Evolutionary conservation across 2,797 vertebrate genomes (phyloP).

Genomic region (Thamnophis elegans): DNA sequence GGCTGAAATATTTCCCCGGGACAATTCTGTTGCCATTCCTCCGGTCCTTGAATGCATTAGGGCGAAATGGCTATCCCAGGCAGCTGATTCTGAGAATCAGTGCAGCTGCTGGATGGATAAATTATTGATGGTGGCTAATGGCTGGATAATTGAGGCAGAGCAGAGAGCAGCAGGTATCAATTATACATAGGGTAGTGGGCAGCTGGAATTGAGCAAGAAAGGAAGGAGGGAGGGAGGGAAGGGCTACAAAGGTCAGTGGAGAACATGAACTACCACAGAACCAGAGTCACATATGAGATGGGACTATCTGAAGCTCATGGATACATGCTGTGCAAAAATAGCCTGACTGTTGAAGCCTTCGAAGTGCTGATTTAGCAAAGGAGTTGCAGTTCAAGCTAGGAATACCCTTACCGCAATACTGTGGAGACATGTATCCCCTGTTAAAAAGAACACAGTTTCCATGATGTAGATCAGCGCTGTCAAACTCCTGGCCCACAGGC

Average conservation of each 20-base stretch:
- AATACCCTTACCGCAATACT: not conserved
- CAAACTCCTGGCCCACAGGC: no score
- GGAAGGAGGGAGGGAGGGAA: no score
- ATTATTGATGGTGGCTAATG: conserved; percentile 23
- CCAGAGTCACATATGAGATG: not conserved
- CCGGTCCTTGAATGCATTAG: not conserved
- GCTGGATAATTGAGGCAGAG: conserved; percentile 9
- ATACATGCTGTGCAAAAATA: not conserved
- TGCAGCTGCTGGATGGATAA: not conserved
- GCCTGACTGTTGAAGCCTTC: not conserved
- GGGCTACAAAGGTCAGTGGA: not conserved
- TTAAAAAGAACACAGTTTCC: not conserved
- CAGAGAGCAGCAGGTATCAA: conserved; percentile 6
- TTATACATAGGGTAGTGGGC: conserved; percentile 19
- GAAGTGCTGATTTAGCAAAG: not conserved
- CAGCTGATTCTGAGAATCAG: not conserved
- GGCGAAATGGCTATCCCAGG: not conserved
- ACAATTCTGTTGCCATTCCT: not conserved
- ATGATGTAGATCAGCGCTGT: not conserved
- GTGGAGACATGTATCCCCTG: not conserved
- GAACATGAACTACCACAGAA: not conserved
- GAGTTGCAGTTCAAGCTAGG: not conserved
- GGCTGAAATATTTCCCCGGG: no score
- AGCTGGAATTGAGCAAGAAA: not conserved
- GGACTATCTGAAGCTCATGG: not conserved